phyloP scores from a whole-genome alignment of 1,140 invertebrate genomes.

The Proales similis region DNA sequence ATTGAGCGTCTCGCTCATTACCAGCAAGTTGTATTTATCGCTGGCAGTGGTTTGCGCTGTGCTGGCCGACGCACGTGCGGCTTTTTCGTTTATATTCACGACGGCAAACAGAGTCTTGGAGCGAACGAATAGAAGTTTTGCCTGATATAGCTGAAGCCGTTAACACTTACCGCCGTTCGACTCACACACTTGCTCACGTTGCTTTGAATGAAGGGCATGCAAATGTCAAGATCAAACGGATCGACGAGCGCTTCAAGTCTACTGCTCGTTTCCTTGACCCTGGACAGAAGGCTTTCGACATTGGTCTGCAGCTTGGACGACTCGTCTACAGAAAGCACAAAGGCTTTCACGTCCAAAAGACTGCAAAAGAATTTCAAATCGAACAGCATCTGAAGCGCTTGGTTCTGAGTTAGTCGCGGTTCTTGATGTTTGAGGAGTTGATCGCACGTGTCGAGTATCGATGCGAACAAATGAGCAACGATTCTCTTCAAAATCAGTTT shows the following conservation, averaged over 20 bases:
- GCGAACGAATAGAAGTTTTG: background rate
- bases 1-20: constrained; percentile 6
- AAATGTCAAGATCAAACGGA: constrained; percentile 36
- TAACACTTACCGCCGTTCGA: constrained; percentile 14
- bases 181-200: background rate
- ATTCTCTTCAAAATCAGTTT: constrained; percentile 13
- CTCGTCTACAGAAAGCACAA: background rate
- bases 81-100: constrained; percentile 18
- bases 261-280: background rate
- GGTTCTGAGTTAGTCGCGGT: constrained; percentile 35
- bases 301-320: background rate
- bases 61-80: background rate
- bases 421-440: constrained; percentile 3
- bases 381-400: constrained; percentile 23
- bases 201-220: constrained; percentile 29
- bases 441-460: constrained; percentile 1
- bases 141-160: background rate
- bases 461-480: background rate
- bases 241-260: constrained; percentile 13
- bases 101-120: constrained; percentile 9
- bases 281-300: constrained; percentile 4
- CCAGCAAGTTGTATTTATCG: constrained; percentile 28
- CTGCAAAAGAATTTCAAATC: constrained; percentile 28
- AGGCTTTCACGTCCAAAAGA: constrained; percentile 26
- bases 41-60: background rate